Conservation (phyloP, 2,797 vertebrate species). For the Cyclura pinguis region DNA sequence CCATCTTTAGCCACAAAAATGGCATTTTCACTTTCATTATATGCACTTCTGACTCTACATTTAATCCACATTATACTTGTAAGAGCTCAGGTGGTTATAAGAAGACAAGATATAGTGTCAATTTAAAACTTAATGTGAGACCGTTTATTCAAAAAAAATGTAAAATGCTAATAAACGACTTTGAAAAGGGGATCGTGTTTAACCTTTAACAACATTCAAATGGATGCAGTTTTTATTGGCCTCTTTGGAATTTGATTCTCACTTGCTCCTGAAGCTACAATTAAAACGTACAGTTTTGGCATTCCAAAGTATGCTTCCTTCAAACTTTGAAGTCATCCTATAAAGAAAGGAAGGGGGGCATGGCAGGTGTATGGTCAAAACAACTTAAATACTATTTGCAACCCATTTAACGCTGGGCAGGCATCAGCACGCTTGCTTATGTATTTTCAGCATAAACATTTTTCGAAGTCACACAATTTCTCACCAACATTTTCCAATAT, state of each 20-base stretch:
- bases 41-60: constrained; percentile 56
- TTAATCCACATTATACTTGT: constrained; percentile 55
- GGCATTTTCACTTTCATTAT: constrained; percentile 64
- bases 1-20: constrained; percentile 53
- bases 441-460: constrained; percentile 29
- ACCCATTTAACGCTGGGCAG: constrained; percentile 39
- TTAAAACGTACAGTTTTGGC: constrained; percentile 64
- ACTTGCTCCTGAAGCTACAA: constrained; percentile 67
- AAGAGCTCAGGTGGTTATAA: constrained; percentile 52
- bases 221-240: constrained; percentile 60
- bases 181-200: constrained; percentile 58
- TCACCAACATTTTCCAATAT: constrained; percentile 57
- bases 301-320: constrained; percentile 58
- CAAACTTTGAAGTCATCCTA: constrained; percentile 64
- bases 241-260: constrained; percentile 68
- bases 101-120: constrained; percentile 52
- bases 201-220: constrained; percentile 63
- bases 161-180: constrained; percentile 46
- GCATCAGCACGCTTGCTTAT: constrained; percentile 55
- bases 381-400: constrained; percentile 57
- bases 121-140: constrained; percentile 69
- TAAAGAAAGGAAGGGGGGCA: constrained; percentile 22
- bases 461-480: constrained; percentile 58
- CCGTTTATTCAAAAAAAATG: constrained; percentile 56
- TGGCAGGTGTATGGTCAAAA: not conserved